phyloP scores from a whole-genome alignment of 23 tunicate genomes.

The Botrylloides violaceus region DNA sequence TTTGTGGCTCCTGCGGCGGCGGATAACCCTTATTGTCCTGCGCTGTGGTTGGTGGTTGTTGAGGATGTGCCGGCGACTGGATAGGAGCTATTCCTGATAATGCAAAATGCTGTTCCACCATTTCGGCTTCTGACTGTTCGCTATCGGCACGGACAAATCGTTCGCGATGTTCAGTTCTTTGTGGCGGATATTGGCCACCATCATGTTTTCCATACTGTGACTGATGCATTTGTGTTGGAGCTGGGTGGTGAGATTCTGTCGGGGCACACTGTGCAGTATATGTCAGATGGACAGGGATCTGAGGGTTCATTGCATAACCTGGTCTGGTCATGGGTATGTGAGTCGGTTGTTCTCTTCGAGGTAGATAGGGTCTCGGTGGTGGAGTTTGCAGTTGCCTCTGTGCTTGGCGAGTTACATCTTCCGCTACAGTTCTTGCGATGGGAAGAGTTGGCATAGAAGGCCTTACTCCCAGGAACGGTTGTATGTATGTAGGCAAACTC shows the following conservation, averaged over 20 bases:
- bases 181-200: not conserved
- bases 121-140: constrained; percentile 16
- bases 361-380: not conserved
- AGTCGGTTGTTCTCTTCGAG: not conserved
- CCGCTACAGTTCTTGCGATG: not conserved
- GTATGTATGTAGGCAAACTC: not conserved
- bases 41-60: not conserved
- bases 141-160: constrained; percentile 1
- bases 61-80: not conserved
- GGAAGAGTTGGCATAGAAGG: not conserved
- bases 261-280: not conserved
- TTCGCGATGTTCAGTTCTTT: constrained; percentile 5
- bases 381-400: not conserved
- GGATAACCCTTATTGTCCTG: not conserved
- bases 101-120: constrained; percentile 65
- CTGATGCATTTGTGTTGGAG: constrained; percentile 4
- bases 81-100: constrained; percentile 35
- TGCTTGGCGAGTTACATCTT: not conserved
- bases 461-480: not conserved
- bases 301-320: not conserved
- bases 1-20: not conserved
- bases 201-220: not conserved
- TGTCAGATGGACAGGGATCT: not conserved
- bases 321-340: not conserved
- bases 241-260: not conserved